phyloP scores from a whole-genome alignment of 2,113 vertebrate genomes.

The Ivindomyrus marchei region DNA sequence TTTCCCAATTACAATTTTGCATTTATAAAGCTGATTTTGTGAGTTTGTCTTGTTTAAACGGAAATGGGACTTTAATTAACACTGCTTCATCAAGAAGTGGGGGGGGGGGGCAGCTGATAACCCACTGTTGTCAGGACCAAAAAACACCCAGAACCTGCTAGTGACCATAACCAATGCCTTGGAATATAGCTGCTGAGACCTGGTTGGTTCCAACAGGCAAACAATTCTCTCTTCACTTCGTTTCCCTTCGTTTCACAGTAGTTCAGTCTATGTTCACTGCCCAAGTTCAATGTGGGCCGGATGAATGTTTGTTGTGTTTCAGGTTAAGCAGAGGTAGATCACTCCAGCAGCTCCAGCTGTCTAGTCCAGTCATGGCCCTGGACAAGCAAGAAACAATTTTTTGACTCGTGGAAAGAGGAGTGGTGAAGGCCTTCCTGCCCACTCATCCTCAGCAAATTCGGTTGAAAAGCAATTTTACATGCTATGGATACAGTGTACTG shows the following conservation, averaged over 20 bases:
- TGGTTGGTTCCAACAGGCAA: background rate
- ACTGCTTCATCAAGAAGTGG: background rate
- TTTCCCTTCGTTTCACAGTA: background rate
- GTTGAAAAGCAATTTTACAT: background rate
- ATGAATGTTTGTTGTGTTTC: background rate
- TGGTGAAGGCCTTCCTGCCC: background rate
- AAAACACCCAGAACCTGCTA: background rate
- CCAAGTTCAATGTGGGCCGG: background rate
- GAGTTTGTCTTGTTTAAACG: constrained; percentile 2
- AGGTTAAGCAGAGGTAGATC: too few species aligned
- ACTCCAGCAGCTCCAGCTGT: background rate
- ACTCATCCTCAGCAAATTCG: background rate
- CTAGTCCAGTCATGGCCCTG: background rate
- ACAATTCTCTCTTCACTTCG: background rate
- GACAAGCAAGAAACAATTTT: background rate
- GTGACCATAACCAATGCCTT: background rate
- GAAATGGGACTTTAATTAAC: constrained; percentile 19
- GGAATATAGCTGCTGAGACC: background rate
- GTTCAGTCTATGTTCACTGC: background rate
- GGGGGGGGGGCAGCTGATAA: too few species aligned
- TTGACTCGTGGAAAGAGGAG: background rate
- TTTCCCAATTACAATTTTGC: constrained; percentile 20
- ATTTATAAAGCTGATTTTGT: constrained; percentile 19
- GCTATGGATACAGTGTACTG: background rate
- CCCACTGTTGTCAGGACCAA: background rate